Base-by-base conservation (phyloP, 2,888 invertebrate species). In the Melanchra persicariae region DNA sequence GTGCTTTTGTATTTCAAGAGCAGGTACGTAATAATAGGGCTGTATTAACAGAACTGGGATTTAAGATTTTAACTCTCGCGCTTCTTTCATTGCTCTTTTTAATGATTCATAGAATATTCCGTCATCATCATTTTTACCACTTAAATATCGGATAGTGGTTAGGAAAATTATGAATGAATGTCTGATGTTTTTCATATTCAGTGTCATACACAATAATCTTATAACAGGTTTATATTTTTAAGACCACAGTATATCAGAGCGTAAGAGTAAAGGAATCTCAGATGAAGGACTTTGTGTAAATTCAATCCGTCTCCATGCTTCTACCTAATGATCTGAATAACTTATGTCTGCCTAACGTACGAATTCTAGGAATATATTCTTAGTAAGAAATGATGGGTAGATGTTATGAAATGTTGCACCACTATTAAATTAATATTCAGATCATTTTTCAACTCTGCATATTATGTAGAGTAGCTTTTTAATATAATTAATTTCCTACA, bases 401-500 rank as follows among this genome's bases (percentile, higher is more conserved):
- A 37, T 49, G 12, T 54, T 58, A 62, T 15, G 45, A 65, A 79
- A 74, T 62, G 34, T 77, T 77, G 30, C 74, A 66, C 45, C 24
- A 73, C 51, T 43, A 45, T n/a, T 58, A 66, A 58, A 74, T 62
- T 66, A 73, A 77, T 73, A 62, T 43, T 47, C 26, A 52, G 74
- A 55, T 26, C 15, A 63, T 70, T 81, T 63, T 76, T 76, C 69
- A 80, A 65, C 58, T 51, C 15, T 17, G 12, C 45, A 34, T 51
- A 7, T n/a, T 26, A 47, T 58, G 8, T 57, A 15, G 34, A 17
- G 10, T 17, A 5, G 30, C 30, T 58, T 73, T 77, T 76, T 76
- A 70, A 37, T 34, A 52, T 60, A 66, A 81, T 70, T 76, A 66
- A 78, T 77, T 80, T 80, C 49, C 30, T 65, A 62, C 54, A 54